Evolutionary conservation across 2,797 vertebrate genomes (phyloP).

Genomic region (Pangasius macronema): DNA sequence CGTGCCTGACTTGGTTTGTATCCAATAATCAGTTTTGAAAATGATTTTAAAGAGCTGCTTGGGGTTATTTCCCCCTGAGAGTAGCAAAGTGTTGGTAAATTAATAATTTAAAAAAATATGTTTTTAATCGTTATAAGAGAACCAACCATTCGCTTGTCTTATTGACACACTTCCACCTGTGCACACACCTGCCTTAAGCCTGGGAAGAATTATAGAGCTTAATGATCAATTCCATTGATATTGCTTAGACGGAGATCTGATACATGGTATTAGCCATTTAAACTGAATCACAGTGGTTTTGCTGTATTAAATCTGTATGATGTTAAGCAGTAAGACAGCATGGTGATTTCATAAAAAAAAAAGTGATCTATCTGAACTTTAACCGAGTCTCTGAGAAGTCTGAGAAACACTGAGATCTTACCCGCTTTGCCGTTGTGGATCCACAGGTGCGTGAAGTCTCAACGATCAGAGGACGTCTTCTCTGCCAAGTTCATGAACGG

Average conservation of each 20-base stretch:
- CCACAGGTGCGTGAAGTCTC: conserved; percentile 60
- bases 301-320: background rate
- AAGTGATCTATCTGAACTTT: background rate
- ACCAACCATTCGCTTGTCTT: too few species aligned
- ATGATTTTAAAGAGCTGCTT: background rate
- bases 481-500: conserved; percentile 58
- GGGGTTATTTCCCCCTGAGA: background rate
- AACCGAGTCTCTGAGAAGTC: background rate
- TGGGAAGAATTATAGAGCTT: background rate
- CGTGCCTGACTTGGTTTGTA: too few species aligned
- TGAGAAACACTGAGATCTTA: conserved; percentile 46
- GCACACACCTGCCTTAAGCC: background rate
- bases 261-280: background rate
- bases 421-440: conserved; percentile 61
- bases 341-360: background rate
- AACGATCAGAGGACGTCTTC: conserved; percentile 52
- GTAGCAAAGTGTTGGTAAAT: background rate
- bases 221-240: background rate
- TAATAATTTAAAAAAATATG: background rate
- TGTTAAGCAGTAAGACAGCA: background rate
- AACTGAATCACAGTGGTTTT: background rate
- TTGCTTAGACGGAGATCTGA: background rate
- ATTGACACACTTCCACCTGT: background rate
- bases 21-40: background rate
- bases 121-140: background rate